These are phyloP conservation scores for Gymnodraco acuticeps DNA, from an alignment of 2,797 vertebrate species.

Conservation along the genomic window DNA sequence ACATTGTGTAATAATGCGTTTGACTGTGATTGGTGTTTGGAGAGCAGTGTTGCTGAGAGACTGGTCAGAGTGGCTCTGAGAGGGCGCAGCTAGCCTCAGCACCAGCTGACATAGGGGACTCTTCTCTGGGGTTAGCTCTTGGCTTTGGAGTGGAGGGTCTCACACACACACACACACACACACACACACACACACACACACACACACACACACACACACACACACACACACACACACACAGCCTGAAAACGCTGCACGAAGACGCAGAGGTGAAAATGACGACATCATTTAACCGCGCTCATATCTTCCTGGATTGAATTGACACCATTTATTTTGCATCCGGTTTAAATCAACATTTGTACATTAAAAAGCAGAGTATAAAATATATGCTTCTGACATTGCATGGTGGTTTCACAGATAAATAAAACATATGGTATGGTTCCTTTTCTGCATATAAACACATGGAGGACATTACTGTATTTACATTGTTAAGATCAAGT, in stretches of 20 bases:
- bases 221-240: background rate
- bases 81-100: too few species aligned
- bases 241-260: background rate
- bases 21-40: too few species aligned
- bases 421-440: background rate
- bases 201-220: background rate
- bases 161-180: background rate
- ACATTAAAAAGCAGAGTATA: background rate
- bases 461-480: background rate
- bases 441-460: background rate
- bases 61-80: too few species aligned
- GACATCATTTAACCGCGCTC: fast-evolving
- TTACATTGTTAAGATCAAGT: too few species aligned
- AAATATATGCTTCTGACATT: background rate
- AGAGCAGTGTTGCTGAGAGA: too few species aligned
- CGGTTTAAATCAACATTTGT: background rate
- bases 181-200: background rate
- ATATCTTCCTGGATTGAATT: background rate
- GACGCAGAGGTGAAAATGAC: conserved; percentile 12
- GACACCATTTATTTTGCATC: background rate
- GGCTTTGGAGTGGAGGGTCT: too few species aligned
- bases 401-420: background rate
- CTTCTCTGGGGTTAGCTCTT: too few species aligned
- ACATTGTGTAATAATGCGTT: too few species aligned
- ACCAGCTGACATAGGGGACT: too few species aligned